Evolutionary conservation across 1,140 invertebrate species (phyloP).

Genomic region (Drosophila aff.): DNA sequence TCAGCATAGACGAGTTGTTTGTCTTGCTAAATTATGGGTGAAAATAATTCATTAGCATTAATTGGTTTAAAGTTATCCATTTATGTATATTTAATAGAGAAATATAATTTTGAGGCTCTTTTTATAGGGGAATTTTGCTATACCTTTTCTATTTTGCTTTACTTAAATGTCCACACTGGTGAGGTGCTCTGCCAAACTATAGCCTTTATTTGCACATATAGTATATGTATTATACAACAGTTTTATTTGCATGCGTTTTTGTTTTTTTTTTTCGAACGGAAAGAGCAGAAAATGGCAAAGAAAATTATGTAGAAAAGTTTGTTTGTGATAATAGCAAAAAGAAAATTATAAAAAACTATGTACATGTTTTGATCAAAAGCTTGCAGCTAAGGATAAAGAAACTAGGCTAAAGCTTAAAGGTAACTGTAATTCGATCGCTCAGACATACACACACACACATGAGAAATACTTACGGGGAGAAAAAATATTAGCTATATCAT

Average conservation of each 20-base stretch:
- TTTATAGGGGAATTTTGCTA: slow-evolving; percentile 37
- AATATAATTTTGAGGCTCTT: not conserved
- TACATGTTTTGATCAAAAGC: slow-evolving; percentile 46
- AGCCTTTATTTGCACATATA: slow-evolving; percentile 68
- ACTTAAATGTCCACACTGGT: slow-evolving; percentile 83
- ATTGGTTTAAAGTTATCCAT: not conserved
- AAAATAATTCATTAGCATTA: slow-evolving; percentile 6
- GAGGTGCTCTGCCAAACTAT: slow-evolving; percentile 82
- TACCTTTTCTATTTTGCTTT: slow-evolving; percentile 64
- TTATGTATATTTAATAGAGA: not conserved
- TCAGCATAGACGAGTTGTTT: slow-evolving; percentile 88
- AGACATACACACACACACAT: slow-evolving; percentile 34
- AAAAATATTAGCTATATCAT: not conserved
- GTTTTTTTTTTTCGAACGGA: slow-evolving; percentile 32
- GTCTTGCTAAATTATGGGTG: slow-evolving; percentile 57
- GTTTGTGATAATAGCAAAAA: slow-evolving; percentile 48
- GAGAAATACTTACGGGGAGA: not conserved
- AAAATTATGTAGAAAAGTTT: slow-evolving; percentile 44
- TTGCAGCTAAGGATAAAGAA: slow-evolving; percentile 39
- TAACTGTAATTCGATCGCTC: slow-evolving; percentile 36
- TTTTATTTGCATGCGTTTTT: slow-evolving; percentile 51
- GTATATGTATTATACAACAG: slow-evolving; percentile 47
- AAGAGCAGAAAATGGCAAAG: slow-evolving; percentile 61
- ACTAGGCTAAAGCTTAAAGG: slow-evolving; percentile 58
- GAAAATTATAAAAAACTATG: slow-evolving; percentile 35